Conservation (phyloP, 2,888 invertebrate genomes). For the Campaea margaritaria region DNA sequence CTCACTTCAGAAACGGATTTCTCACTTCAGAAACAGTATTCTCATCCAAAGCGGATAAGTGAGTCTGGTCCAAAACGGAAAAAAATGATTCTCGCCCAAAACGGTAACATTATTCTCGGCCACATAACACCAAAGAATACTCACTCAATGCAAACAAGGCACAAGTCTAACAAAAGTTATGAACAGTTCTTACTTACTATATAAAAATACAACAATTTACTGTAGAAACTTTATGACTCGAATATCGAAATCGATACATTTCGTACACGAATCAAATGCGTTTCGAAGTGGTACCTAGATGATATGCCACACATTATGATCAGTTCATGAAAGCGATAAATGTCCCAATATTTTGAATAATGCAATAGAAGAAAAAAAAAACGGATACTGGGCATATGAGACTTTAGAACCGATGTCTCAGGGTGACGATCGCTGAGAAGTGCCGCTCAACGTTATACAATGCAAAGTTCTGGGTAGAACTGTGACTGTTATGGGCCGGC, state of each 20-base stretch:
- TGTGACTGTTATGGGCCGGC: too few species aligned
- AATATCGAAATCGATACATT: too few species aligned
- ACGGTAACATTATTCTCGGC: not conserved
- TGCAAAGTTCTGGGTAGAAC: too few species aligned
- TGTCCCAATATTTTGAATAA: too few species aligned
- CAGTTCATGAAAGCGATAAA: slow-evolving; percentile 64
- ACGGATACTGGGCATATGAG: too few species aligned
- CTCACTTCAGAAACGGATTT: not conserved
- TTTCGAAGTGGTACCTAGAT: slow-evolving; percentile 66
- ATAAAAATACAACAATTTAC: slow-evolving; percentile 81
- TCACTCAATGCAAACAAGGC: slow-evolving; percentile 20
- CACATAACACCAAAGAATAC: not conserved
- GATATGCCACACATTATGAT: slow-evolving; percentile 78
- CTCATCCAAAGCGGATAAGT: too few species aligned
- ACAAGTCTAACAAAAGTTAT: slow-evolving; percentile 59
- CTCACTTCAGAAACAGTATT: not conserved
- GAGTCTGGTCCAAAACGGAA: not conserved
- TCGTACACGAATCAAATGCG: slow-evolving; percentile 49
- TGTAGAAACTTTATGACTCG: slow-evolving; percentile 54
- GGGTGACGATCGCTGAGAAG: too few species aligned
- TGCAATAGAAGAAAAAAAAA: too few species aligned
- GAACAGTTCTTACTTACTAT: slow-evolving; percentile 76
- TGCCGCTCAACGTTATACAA: too few species aligned
- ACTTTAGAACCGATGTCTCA: too few species aligned
- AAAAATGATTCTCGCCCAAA: not conserved